A percentile compares a stretch with the other conserved stretches of the same genome.
These are phyloP conservation scores for Listrodromus nycthemerus DNA, from an alignment of 2,888 invertebrate genomes.

Conservation along the genomic window DNA sequence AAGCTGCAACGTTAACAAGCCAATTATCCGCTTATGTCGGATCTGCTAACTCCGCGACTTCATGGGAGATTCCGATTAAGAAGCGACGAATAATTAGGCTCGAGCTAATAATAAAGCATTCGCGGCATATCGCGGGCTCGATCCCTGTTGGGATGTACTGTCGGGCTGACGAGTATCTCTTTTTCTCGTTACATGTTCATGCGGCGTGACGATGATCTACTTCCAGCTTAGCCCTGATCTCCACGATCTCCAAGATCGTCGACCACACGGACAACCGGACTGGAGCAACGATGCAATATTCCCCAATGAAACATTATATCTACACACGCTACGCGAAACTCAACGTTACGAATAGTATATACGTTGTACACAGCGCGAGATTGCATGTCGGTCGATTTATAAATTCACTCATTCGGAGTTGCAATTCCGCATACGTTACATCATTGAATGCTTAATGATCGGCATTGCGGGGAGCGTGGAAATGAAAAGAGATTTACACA, in stretches of 20 bases:
- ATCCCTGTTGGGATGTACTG: slow-evolving; percentile 23
- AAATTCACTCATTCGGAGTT: slow-evolving; percentile 50
- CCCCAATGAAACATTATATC: slow-evolving; percentile 42
- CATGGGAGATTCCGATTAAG: slow-evolving; percentile 55
- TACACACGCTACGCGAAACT: slow-evolving; percentile 9
- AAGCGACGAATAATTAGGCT: slow-evolving; percentile 64
- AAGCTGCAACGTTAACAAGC: slow-evolving; percentile 54
- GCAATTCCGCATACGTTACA: slow-evolving; percentile 55
- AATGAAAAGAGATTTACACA: slow-evolving; percentile 3
- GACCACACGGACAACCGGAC: slow-evolving; percentile 18
- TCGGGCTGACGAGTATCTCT: slow-evolving; percentile 4
- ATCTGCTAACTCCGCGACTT: slow-evolving; percentile 44
- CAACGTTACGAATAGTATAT: not conserved
- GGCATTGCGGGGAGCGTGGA: slow-evolving; percentile 27
- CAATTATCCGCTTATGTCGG: slow-evolving; percentile 59
- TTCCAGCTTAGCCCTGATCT: slow-evolving; percentile 61
- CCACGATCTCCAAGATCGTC: slow-evolving; percentile 62
- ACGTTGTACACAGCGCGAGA: slow-evolving; percentile 40
- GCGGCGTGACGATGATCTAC: slow-evolving; percentile 59
- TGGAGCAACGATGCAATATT: slow-evolving; percentile 43
- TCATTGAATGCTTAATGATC: slow-evolving; percentile 55
- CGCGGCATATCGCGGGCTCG: slow-evolving; percentile 26
- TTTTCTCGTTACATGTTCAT: slow-evolving; percentile 33
- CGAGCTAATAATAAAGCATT: slow-evolving; percentile 54
- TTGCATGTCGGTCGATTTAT: slow-evolving; percentile 57